Conservation (phyloP, 2,888 invertebrate genomes). For the Meghimatium bilineatum region DNA sequence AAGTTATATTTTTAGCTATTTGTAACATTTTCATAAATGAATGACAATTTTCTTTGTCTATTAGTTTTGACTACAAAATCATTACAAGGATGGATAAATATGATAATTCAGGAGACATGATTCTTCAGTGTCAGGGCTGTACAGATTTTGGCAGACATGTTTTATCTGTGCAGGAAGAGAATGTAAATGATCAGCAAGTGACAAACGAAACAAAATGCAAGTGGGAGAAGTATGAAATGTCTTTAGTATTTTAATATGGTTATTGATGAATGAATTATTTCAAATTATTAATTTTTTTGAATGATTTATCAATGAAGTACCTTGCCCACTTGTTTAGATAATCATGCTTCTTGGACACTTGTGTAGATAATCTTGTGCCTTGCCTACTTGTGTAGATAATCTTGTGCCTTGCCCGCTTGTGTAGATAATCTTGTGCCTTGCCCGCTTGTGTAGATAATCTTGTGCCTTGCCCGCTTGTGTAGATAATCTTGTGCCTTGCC, state of each 20-base stretch:
- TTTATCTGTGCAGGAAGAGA: background rate
- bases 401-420: no score
- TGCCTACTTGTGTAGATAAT: no score
- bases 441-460: no score
- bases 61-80: background rate
- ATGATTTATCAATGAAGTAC: no score
- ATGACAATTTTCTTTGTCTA: background rate
- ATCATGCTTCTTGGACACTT: no score
- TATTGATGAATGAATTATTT: background rate
- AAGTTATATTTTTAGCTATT: background rate
- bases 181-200: constrained; percentile 36
- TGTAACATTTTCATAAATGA: background rate
- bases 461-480: no score
- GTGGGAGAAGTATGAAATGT: constrained; percentile 53
- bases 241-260: background rate
- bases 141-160: no score
- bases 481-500: no score
- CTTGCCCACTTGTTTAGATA: no score
- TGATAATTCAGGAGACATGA: background rate
- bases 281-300: no score
- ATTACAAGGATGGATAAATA: background rate
- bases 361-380: no score
- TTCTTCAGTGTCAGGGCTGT: background rate
- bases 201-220: constrained; percentile 49
- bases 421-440: no score